phyloP scores from a whole-genome alignment of 2,888 invertebrate species.

The Epinotia nisella region DNA sequence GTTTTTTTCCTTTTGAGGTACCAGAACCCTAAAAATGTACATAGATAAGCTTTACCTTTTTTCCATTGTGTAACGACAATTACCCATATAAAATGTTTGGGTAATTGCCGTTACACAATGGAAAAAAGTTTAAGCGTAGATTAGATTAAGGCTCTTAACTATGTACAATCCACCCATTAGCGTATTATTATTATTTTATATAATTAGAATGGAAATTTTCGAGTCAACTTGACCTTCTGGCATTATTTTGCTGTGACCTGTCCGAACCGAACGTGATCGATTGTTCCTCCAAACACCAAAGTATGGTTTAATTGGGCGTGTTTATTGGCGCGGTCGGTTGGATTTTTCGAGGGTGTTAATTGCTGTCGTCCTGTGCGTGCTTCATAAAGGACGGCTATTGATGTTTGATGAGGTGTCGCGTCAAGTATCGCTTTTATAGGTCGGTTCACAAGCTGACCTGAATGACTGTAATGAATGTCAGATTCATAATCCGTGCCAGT shows the following conservation, averaged over 20 bases:
- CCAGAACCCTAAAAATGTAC: too few relatives aligned
- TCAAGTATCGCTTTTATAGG: neutral
- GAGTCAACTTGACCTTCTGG: neutral
- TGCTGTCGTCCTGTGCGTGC: constrained; percentile 29
- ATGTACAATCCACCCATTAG: too few relatives aligned
- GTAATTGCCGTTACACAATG: too few relatives aligned
- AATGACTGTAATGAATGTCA: neutral
- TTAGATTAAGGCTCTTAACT: too few relatives aligned
- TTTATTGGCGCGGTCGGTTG: constrained; percentile 39
- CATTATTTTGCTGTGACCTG: constrained; percentile 37
- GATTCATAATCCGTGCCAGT: neutral
- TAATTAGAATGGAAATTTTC: neutral
- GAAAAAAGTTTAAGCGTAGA: too few relatives aligned
- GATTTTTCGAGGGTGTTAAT: constrained; percentile 39
- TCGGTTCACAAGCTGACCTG: neutral
- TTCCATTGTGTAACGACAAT: too few relatives aligned
- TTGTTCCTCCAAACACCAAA: constrained; percentile 49
- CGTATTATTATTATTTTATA: too few relatives aligned
- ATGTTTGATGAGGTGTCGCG: constrained; percentile 18
- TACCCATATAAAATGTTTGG: too few relatives aligned
- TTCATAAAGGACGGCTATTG: constrained; percentile 25
- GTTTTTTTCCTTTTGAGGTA: too few relatives aligned
- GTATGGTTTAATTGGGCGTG: constrained; percentile 54
- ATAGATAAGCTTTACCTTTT: too few relatives aligned
- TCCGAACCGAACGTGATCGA: constrained; percentile 42